These are phyloP conservation scores for Temnothorax rugatulus DNA, from an alignment of 2,888 invertebrate species.

Conservation along the genomic window DNA sequence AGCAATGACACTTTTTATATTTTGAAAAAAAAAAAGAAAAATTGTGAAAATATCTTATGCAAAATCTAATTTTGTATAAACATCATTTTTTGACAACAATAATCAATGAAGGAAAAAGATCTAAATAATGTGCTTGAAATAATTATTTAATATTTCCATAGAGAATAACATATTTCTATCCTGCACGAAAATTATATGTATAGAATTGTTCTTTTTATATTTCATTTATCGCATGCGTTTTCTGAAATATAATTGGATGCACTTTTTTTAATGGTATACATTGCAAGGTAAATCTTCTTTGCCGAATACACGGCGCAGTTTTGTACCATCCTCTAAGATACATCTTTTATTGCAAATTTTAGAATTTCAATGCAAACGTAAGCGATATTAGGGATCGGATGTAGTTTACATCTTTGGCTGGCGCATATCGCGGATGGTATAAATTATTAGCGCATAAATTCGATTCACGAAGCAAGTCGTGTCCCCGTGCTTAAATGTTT, in stretches of 20 bases:
- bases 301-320: not conserved
- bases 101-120: not conserved
- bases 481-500: not conserved
- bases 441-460: conserved; percentile 50
- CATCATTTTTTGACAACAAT: not conserved
- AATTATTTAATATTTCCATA: not conserved
- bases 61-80: conserved; percentile 1
- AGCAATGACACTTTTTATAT: not conserved
- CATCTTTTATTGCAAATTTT: conserved; percentile 36
- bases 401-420: conserved; percentile 5
- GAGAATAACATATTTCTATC: not conserved
- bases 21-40: not conserved
- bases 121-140: not conserved
- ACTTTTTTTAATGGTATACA: not conserved
- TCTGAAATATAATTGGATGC: not conserved
- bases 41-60: not conserved
- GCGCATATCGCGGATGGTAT: conserved; percentile 21
- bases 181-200: not conserved
- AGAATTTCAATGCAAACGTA: conserved; percentile 33
- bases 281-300: not conserved
- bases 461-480: conserved; percentile 34
- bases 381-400: conserved; percentile 37
- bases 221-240: not conserved
- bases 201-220: not conserved
- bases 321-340: not conserved